These are phyloP conservation scores for Natrix natrix DNA, from an alignment of 2,797 vertebrate genomes.

Conservation along the genomic window DNA sequence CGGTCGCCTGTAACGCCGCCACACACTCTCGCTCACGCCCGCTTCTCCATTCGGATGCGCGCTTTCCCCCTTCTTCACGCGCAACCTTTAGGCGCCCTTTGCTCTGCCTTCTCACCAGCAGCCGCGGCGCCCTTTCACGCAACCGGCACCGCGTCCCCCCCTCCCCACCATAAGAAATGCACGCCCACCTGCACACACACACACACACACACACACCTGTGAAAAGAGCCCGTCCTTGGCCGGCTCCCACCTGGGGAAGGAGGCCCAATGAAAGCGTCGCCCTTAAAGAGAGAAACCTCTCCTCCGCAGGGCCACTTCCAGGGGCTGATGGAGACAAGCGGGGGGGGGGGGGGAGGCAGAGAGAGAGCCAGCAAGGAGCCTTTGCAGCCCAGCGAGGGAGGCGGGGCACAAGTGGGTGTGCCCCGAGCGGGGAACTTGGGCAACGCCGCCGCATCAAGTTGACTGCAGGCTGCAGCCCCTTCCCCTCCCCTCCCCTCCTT, in stretches of 20 bases:
- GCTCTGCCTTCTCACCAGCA: slow-evolving; percentile 7
- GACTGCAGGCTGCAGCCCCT: background rate
- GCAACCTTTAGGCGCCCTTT: slow-evolving; percentile 59
- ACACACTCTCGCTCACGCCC: background rate
- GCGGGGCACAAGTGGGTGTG: background rate
- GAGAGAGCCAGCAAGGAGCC: background rate
- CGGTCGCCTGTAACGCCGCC: background rate
- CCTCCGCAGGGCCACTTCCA: background rate
- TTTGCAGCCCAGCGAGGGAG: background rate
- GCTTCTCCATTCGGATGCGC: slow-evolving; percentile 44
- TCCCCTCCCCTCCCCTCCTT: background rate
- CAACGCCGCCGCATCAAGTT: background rate
- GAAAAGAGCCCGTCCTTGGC: no score
- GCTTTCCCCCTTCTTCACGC: slow-evolving; percentile 54
- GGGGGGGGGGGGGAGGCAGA: background rate
- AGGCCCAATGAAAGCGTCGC: no score
- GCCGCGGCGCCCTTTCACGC: background rate
- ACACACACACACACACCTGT: no score
- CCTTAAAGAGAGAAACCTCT: background rate
- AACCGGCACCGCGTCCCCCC: slow-evolving; percentile 26
- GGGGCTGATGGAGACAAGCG: background rate
- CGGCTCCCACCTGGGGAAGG: background rate
- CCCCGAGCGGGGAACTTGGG: background rate
- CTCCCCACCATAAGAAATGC: background rate
- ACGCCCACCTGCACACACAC: no score